Percentiles rank a stretch among this genome's conserved stretches.
Conservation (phyloP, 2,113 vertebrate genomes). For the Phoxinus phoxinus region DNA sequence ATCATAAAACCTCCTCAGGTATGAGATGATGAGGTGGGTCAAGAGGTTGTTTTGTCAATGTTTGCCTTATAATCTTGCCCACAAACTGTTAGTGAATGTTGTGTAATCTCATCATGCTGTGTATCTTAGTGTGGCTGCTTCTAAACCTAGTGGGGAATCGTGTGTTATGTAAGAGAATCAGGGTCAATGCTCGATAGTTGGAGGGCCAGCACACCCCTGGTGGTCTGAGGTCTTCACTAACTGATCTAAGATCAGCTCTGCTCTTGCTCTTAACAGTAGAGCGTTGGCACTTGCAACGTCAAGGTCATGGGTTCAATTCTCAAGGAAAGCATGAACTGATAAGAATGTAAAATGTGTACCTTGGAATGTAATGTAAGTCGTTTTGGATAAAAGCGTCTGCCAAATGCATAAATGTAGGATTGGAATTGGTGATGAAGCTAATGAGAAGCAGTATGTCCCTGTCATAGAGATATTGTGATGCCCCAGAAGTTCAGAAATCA, state of each 20-base stretch:
- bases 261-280: background rate
- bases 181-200: background rate
- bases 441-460: background rate
- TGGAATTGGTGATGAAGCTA: background rate
- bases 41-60: background rate
- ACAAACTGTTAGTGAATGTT: background rate
- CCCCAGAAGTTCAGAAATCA: background rate
- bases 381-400: too few species aligned
- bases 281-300: too few species aligned
- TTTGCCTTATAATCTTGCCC: background rate
- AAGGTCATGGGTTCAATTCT: too few species aligned
- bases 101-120: background rate
- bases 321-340: too few species aligned
- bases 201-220: background rate
- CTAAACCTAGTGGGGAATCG: background rate
- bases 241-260: background rate
- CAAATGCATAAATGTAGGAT: too few species aligned
- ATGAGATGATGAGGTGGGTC: too few species aligned
- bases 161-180: background rate
- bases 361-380: too few species aligned
- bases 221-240: slow-evolving; percentile 8
- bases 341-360: too few species aligned
- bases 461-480: background rate
- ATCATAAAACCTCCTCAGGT: background rate
- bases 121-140: background rate